These are phyloP conservation scores for Drosophila sulfurigaster DNA, from an alignment of 1,140 invertebrate species.

Conservation along the genomic window DNA sequence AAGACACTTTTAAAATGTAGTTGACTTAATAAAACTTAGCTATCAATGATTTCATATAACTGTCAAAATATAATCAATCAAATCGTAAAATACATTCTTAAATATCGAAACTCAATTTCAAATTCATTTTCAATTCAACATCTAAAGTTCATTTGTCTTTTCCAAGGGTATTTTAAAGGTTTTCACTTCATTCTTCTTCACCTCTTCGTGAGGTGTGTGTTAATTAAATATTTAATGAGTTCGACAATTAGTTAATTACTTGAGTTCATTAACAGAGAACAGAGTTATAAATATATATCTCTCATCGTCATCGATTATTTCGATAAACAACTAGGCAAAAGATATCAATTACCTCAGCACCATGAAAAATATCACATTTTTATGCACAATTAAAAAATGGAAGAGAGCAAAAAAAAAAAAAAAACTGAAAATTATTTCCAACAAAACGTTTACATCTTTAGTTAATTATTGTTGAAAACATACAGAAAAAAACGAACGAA, in stretches of 20 bases:
- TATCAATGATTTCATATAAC: too few relatives aligned
- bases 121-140: not conserved
- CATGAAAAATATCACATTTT: constrained; percentile 72
- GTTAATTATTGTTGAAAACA: constrained; percentile 13
- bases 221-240: constrained; percentile 35
- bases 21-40: too few relatives aligned
- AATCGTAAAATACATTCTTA: too few relatives aligned
- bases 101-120: not conserved
- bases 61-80: too few relatives aligned
- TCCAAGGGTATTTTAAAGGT: too few relatives aligned
- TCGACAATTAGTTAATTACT: constrained; percentile 53
- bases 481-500: constrained; percentile 26
- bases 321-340: constrained; percentile 23
- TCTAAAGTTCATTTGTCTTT: too few relatives aligned
- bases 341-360: constrained; percentile 38
- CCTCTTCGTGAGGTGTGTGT: not conserved
- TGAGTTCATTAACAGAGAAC: constrained; percentile 36
- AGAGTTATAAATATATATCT: not conserved
- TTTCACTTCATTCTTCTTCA: not conserved
- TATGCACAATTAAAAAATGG: constrained; percentile 29
- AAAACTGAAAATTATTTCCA: not conserved
- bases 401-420: constrained; percentile 7
- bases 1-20: too few relatives aligned
- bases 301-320: constrained; percentile 10
- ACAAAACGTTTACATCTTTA: constrained; percentile 16